Conservation (phyloP, 2,113 vertebrate species). For the Grus americana region DNA sequence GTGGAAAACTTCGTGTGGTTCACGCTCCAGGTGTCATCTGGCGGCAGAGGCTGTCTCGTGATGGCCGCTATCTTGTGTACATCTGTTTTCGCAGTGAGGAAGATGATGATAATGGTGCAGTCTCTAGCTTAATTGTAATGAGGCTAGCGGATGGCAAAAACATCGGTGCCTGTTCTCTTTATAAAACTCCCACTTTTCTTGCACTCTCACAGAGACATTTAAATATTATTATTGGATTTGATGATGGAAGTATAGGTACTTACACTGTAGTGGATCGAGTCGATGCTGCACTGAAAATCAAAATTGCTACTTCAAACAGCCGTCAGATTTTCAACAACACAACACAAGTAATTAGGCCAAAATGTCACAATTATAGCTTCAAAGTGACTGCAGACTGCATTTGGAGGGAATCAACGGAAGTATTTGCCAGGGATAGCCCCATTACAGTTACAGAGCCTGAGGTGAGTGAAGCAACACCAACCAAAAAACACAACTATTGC, state of each 20-base stretch:
- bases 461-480: constrained; percentile 86
- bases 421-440: constrained; percentile 97
- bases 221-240: constrained; percentile 96
- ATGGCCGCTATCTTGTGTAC: constrained; percentile 97
- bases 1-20: constrained; percentile 91
- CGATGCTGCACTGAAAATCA: constrained; percentile 96
- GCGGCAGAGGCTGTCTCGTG: constrained; percentile 91
- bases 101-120: constrained; percentile 88
- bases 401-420: constrained; percentile 97
- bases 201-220: constrained; percentile 93
- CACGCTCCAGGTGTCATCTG: constrained; percentile 92
- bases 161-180: constrained; percentile 96
- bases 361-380: constrained; percentile 88
- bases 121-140: constrained; percentile 96
- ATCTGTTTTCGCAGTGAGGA: constrained; percentile 92
- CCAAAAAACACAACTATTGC: constrained; percentile 91
- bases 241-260: constrained; percentile 96
- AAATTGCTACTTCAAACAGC: constrained; percentile 98
- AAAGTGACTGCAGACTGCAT: constrained; percentile 92
- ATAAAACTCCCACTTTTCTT: constrained; percentile 95
- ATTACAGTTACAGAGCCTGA: constrained; percentile 94
- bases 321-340: constrained; percentile 95
- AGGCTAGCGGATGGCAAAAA: constrained; percentile 96
- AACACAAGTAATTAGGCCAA: constrained; percentile 89
- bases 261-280: constrained; percentile 98